Base-by-base conservation (phyloP, 2,888 invertebrate genomes). In the Hololepta plana region DNA sequence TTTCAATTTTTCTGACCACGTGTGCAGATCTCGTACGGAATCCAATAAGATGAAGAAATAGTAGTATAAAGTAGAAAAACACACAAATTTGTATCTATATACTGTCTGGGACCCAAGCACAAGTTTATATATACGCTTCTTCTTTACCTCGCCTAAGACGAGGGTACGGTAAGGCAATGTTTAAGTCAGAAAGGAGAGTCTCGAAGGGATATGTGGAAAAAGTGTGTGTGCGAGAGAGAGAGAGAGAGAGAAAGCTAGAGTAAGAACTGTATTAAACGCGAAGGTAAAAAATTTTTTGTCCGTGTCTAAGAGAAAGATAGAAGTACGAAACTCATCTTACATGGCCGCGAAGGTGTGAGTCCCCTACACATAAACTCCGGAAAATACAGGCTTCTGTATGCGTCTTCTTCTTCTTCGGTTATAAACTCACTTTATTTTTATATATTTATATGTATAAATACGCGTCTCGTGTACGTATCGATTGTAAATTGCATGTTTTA, bases 371-470 rank as follows among this genome's bases (percentile, higher is more conserved):
- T 50, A 49, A 50, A 49, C 38, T 47, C 39, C 38, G 43, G 42
- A 42, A 50, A 45, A 49, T 50, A 50, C 46, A 46, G 46, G 45
- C 47, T 45, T 42, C 45, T 44, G 43, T 43, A 41, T 32, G 34
- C 35, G 37, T 34, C 23, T 22, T 28, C 15, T 23, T 15, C 13
- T n/a, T n/a, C n/a, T n/a, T n/a, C n/a, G n/a, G n/a, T n/a, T n/a
- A n/a, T n/a, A n/a, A n/a, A n/a, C n/a, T n/a, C n/a, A n/a, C n/a
- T n/a, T n/a, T n/a, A n/a, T n/a, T n/a, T n/a, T n/a, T n/a, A n/a
- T n/a, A n/a, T n/a, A n/a, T n/a, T n/a, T n/a, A n/a, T n/a, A n/a
- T n/a, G n/a, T n/a, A n/a, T n/a, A n/a, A n/a, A n/a, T n/a, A n/a
- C n/a, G n/a, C n/a, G n/a, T n/a, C n/a, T n/a, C n/a, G n/a, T n/a